Evolutionary conservation across 1,140 invertebrate species (phyloP), one percentile per base, ranked within the genome.

Genomic region (Gryllus bimaculatus): DNA sequence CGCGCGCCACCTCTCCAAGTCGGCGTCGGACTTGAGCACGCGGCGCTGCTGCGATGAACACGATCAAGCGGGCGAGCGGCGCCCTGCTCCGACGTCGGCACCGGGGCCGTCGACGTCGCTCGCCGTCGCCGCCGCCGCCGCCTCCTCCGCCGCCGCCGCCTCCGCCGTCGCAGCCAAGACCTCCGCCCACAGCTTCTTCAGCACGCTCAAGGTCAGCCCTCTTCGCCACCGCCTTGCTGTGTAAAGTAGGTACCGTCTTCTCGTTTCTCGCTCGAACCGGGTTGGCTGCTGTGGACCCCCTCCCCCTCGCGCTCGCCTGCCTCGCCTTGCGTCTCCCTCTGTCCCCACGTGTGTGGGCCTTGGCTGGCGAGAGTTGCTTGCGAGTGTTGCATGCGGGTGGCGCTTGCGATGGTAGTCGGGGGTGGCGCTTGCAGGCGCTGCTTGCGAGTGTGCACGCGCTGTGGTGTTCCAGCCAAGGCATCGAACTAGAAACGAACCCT

Each of bases 101-200:
- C 48, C 84, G 75, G 39, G 86, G 54, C 54, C 54, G 18, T 18
- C 54, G 54, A 66, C 54, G 54, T 66, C 54, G 54, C 54, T 66
- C 54, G 54, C 54, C 54, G 18, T 18, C 54, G 54, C 26, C 75
- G 73, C 87, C 87, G 74, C 84, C 85, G 0, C 85, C 85, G 78
- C 82, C 87, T 76, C 81, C 86, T 85, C 87, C 74, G 81, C 85
- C 10, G 79, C 82, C 77, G 79, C 66, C 48, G 78, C 80, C 3
- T 80, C 83, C 78, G 87, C 83, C 78, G 83, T 87, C 8, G 88
- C 90, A 15, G 91, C 92, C 83, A 90, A 90, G 81, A 92, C 91
- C 3, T 74, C 75, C 10, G 54, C 54, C 8, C 91, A 92, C 82
- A 90, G 89, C 20, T 93, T 93, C 83, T 92, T 93, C 83, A 89